Conservation (phyloP, 1,140 invertebrate genomes). For the Diabrotica undecimpunctata region DNA sequence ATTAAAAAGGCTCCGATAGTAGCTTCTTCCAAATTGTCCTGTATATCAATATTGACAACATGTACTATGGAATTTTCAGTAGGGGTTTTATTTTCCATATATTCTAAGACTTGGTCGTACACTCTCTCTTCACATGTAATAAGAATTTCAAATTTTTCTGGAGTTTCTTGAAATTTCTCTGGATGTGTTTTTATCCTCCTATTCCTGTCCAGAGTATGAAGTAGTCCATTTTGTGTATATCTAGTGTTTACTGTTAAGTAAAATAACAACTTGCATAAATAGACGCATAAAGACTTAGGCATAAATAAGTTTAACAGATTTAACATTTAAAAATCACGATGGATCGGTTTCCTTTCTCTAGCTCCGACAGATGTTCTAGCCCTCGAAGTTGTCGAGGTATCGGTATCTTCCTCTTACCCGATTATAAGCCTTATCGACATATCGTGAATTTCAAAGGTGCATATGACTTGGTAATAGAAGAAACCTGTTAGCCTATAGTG, state of each 20-base stretch:
- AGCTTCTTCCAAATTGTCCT: conserved; percentile 99
- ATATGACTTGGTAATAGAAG: too few relatives aligned
- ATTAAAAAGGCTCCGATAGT: conserved; percentile 99
- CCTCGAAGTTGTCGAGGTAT: too few relatives aligned
- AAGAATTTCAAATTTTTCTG: conserved; percentile 93
- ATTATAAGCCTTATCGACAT: too few relatives aligned
- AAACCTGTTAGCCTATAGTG: too few relatives aligned
- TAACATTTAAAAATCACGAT: too few relatives aligned
- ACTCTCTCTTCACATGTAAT: conserved; percentile 98
- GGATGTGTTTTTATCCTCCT: conserved; percentile 90
- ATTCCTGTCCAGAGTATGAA: conserved; percentile 99
- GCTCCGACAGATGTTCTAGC: too few relatives aligned
- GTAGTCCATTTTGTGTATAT: conserved; percentile 97
- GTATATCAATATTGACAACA: conserved; percentile 98
- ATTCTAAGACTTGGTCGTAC: conserved; percentile 90
- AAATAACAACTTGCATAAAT: conserved; percentile 9
- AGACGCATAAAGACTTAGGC: too few relatives aligned
- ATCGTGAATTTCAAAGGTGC: too few relatives aligned
- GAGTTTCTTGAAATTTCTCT: conserved; percentile 88
- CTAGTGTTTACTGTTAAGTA: conserved; percentile 41
- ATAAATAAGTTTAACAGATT: too few relatives aligned
- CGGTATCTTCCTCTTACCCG: too few relatives aligned
- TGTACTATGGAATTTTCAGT: conserved; percentile 84
- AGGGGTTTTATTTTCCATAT: conserved; percentile 67
- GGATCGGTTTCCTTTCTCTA: too few relatives aligned